Conservation (phyloP, 2,888 invertebrate species). For the Nymphalis urticae region DNA sequence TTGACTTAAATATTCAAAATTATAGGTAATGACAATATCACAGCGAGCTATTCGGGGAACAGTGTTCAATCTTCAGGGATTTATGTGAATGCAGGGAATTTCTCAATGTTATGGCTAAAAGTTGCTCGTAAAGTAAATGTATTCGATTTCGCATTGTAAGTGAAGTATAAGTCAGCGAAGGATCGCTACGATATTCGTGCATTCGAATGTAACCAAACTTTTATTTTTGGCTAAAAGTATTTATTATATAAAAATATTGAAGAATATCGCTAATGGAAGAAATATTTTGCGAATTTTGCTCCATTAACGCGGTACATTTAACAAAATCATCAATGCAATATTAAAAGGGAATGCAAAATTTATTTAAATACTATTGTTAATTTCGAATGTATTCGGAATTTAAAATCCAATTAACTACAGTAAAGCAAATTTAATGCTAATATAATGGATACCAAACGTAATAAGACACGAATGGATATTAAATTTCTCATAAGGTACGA, state of each 20-base stretch:
- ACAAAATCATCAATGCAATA: not conserved
- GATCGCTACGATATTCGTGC: slow-evolving; percentile 11
- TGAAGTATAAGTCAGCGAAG: slow-evolving; percentile 18
- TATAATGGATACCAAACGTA: no score
- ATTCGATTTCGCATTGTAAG: slow-evolving; percentile 18
- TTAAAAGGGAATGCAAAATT: not conserved
- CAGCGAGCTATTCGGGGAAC: slow-evolving; percentile 24
- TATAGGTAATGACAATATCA: slow-evolving; percentile 34
- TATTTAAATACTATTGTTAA: slow-evolving; percentile 1
- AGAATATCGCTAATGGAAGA: not conserved
- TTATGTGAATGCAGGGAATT: slow-evolving; percentile 44
- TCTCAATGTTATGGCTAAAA: slow-evolving; percentile 12
- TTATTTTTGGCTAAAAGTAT: not conserved
- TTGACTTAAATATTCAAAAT: slow-evolving; percentile 29
- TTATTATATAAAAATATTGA: not conserved
- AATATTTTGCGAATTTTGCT: not conserved
- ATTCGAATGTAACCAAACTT: slow-evolving; percentile 7
- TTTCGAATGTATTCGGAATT: not conserved
- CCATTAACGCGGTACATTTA: not conserved
- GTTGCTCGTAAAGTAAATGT: slow-evolving; percentile 25
- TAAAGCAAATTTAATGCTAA: slow-evolving; percentile 3
- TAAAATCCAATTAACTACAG: not conserved
- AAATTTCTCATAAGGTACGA: no score
- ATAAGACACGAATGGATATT: no score
- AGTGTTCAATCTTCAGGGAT: slow-evolving; percentile 39